Evolutionary conservation across 2,113 vertebrate genomes (phyloP).

Genomic region (Tricholaema leucomelas): DNA sequence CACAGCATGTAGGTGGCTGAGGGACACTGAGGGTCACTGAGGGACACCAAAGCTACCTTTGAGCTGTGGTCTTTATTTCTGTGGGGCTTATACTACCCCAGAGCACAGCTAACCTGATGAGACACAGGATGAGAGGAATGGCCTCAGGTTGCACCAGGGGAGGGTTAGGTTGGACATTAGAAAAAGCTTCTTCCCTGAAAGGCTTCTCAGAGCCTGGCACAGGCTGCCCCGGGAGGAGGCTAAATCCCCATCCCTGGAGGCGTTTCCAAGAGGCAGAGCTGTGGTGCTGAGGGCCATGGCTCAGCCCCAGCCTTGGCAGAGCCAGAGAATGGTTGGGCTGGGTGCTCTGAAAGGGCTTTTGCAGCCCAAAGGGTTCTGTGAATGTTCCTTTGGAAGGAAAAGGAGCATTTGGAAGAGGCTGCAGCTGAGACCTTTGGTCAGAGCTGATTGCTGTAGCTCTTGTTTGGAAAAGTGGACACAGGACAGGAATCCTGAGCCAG

Average conservation of each 20-base stretch:
- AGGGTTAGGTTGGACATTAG: too few species aligned
- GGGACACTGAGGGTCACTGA: background rate
- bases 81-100: background rate
- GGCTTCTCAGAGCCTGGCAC: too few species aligned
- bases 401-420: background rate
- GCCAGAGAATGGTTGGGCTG: too few species aligned
- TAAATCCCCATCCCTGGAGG: too few species aligned
- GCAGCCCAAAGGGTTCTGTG: background rate
- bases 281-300: too few species aligned
- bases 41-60: background rate
- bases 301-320: too few species aligned
- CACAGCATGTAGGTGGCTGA: background rate
- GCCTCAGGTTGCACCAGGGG: too few species aligned
- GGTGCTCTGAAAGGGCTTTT: too few species aligned
- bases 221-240: too few species aligned
- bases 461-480: background rate
- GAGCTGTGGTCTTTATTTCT: background rate
- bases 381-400: background rate
- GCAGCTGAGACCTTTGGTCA: background rate
- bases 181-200: too few species aligned
- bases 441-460: background rate
- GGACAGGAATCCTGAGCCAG: background rate
- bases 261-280: too few species aligned
- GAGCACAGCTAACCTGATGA: background rate
- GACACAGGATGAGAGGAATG: too few species aligned